A percentile compares a stretch with the other conserved stretches of the same genome.
Evolutionary conservation across 1,140 invertebrate species (phyloP).

Genomic region (Meloidogyne exigua): DNA sequence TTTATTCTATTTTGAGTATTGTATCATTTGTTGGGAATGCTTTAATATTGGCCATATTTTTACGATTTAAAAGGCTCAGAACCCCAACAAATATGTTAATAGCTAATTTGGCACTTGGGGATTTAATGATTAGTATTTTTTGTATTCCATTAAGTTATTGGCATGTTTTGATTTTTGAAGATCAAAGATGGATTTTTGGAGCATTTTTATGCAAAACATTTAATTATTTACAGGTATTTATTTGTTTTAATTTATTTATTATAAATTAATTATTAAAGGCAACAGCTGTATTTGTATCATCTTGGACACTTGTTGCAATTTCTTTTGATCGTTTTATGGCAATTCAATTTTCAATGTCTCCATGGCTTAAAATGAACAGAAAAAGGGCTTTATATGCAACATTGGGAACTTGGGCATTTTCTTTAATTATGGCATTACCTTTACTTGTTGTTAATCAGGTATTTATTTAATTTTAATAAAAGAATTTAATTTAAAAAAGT

Average conservation of each 20-base stretch:
- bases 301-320: constrained; percentile 63
- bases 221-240: constrained; percentile 50
- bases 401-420: constrained; percentile 57
- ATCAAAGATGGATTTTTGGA: constrained; percentile 63
- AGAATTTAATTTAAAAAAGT: background rate
- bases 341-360: constrained; percentile 58
- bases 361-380: constrained; percentile 50
- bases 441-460: constrained; percentile 60
- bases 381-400: constrained; percentile 53
- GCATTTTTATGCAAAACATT: constrained; percentile 57
- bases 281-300: constrained; percentile 58
- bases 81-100: constrained; percentile 61
- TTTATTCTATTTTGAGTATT: constrained; percentile 56
- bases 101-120: constrained; percentile 46
- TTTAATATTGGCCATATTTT: constrained; percentile 59
- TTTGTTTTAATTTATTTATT: background rate
- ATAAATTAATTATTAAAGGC: constrained; percentile 38
- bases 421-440: constrained; percentile 59
- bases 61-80: constrained; percentile 55
- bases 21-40: constrained; percentile 57
- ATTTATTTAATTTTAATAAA: background rate
- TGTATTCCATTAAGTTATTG: constrained; percentile 62
- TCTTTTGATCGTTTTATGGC: constrained; percentile 54
- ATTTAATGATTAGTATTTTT: constrained; percentile 56
- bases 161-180: constrained; percentile 63